These are phyloP conservation scores for Dendrolimus kikuchii DNA, from an alignment of 1,140 invertebrate genomes.

Conservation along the genomic window DNA sequence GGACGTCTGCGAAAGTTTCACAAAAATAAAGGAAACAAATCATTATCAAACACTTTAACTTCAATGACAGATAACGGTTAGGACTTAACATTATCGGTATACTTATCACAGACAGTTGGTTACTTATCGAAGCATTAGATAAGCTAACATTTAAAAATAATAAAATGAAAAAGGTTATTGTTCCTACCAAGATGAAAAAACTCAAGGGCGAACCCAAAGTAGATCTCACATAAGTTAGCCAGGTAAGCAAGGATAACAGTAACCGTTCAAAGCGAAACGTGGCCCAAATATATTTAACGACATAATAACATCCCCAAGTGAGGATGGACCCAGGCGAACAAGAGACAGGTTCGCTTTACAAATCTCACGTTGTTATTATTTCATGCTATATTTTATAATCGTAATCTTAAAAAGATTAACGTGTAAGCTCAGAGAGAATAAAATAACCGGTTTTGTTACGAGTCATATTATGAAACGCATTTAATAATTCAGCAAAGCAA, in stretches of 20 bases:
- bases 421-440: slow-evolving; percentile 2
- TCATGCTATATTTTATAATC: slow-evolving; percentile 33
- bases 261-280: neutral
- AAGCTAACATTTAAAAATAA: too few relatives aligned
- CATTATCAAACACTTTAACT: too few relatives aligned
- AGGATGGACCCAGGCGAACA: slow-evolving; percentile 22
- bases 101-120: too few relatives aligned
- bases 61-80: too few relatives aligned
- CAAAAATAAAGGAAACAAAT: too few relatives aligned
- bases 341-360: slow-evolving; percentile 39
- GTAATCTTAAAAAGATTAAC: neutral
- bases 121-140: too few relatives aligned
- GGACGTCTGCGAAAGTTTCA: too few relatives aligned
- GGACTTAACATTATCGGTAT: too few relatives aligned
- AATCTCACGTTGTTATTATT: slow-evolving; percentile 27
- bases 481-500: slow-evolving; percentile 45
- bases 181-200: neutral
- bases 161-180: too few relatives aligned
- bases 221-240: neutral
- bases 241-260: slow-evolving; percentile 4
- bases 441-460: slow-evolving; percentile 50
- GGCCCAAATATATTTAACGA: neutral
- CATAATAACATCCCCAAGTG: neutral
- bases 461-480: slow-evolving; percentile 55
- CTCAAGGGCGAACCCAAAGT: neutral